These are phyloP conservation scores for Bimastos eiseni DNA, from an alignment of 2,888 invertebrate species.

Conservation along the genomic window DNA sequence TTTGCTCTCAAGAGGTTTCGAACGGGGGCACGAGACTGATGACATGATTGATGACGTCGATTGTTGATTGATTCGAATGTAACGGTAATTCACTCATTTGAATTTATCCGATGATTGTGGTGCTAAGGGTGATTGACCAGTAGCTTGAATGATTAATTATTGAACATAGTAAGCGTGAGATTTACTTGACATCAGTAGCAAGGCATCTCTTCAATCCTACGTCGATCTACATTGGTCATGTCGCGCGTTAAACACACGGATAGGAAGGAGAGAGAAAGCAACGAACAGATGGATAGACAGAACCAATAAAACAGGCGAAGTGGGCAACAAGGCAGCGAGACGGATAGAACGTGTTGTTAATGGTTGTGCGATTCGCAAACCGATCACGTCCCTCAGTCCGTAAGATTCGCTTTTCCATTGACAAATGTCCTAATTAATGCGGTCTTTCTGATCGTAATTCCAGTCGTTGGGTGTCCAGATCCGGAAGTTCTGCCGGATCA, in stretches of 20 bases:
- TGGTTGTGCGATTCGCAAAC: background rate
- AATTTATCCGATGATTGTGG: no score
- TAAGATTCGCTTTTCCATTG: background rate
- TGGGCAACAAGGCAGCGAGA: no score
- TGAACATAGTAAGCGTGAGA: background rate
- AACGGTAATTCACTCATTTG: no score
- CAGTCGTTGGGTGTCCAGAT: slow-evolving; percentile 19
- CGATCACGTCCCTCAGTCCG: background rate
- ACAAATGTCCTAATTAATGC: background rate
- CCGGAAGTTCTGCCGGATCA: slow-evolving; percentile 21
- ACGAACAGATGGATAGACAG: background rate
- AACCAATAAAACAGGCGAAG: background rate
- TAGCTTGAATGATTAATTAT: background rate
- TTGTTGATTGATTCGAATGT: background rate
- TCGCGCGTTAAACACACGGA: background rate
- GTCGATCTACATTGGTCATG: background rate
- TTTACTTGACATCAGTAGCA: background rate
- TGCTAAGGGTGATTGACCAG: background rate
- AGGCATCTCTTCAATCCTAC: background rate
- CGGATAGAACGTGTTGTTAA: background rate
- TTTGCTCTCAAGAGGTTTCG: background rate
- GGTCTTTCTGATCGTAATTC: background rate
- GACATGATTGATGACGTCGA: background rate
- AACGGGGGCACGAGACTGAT: background rate
- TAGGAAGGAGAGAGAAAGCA: background rate